Conservation (phyloP, 2,888 invertebrate genomes). For the Tipula vernalis region DNA sequence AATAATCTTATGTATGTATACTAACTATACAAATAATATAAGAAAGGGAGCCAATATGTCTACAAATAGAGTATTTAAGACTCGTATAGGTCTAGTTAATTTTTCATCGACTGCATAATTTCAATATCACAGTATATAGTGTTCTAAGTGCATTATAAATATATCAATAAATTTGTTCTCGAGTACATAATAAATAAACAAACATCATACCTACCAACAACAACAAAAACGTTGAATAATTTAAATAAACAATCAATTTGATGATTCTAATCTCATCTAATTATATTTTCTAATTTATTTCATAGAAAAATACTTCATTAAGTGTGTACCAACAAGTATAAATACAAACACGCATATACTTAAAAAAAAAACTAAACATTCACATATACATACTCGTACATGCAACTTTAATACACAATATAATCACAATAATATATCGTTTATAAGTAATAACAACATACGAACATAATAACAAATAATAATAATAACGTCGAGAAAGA, state of each 20-base stretch:
- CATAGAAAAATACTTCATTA: not conserved
- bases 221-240: not conserved
- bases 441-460: not conserved
- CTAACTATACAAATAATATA: not conserved
- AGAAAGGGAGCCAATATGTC: not conserved
- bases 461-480: not conserved
- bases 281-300: conserved; percentile 4
- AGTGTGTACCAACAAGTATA: not conserved
- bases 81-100: not conserved
- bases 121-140: not conserved
- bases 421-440: not conserved
- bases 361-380: not conserved
- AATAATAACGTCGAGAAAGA: not conserved
- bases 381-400: not conserved
- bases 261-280: conserved; percentile 4
- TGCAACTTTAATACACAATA: not conserved
- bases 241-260: not conserved
- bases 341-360: not conserved
- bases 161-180: not conserved
- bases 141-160: not conserved
- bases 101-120: conserved; percentile 4
- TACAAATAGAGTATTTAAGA: not conserved
- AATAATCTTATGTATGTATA: not conserved
- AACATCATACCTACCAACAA: not conserved
- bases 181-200: not conserved